These are phyloP conservation scores for Dysdera silvatica DNA, from an alignment of 1,140 invertebrate genomes.

Conservation along the genomic window DNA sequence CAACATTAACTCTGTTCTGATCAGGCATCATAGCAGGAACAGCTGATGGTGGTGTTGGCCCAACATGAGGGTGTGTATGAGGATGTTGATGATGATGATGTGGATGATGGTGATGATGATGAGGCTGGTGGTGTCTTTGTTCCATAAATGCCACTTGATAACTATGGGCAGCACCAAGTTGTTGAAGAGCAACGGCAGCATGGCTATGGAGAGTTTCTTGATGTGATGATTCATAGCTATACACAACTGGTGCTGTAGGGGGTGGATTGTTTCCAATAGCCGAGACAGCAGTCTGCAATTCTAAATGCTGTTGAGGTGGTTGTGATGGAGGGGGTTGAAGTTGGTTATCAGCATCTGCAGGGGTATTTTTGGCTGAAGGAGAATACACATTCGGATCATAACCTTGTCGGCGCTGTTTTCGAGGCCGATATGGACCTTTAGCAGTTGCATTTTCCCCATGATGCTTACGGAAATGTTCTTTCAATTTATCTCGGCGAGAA, in stretches of 20 bases:
- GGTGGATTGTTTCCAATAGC: slow-evolving; percentile 19
- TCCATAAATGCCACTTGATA: slow-evolving; percentile 28
- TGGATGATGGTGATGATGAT: slow-evolving; percentile 22
- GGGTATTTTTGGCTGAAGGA: slow-evolving; percentile 11
- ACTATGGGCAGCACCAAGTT: slow-evolving; percentile 26
- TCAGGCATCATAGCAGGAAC: slow-evolving; percentile 29
- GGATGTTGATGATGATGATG: slow-evolving; percentile 12
- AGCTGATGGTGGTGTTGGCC: slow-evolving; percentile 26
- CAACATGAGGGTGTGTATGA: slow-evolving; percentile 25
- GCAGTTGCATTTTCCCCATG: slow-evolving; percentile 51
- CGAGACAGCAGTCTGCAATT: slow-evolving; percentile 19
- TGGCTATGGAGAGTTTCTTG: slow-evolving; percentile 24
- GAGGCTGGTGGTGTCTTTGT: slow-evolving; percentile 23
- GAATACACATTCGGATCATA: slow-evolving; percentile 21
- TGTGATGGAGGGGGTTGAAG: too few relatives aligned
- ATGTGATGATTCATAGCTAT: slow-evolving; percentile 26
- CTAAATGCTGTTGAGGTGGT: slow-evolving; percentile 20
- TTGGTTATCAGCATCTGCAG: slow-evolving; percentile 5
- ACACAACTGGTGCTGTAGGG: slow-evolving; percentile 14
- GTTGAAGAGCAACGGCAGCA: slow-evolving; percentile 23
- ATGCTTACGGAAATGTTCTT: slow-evolving; percentile 57
- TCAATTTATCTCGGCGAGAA: slow-evolving; percentile 58
- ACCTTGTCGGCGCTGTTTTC: slow-evolving; percentile 35
- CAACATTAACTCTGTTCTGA: slow-evolving; percentile 26
- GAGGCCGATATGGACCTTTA: slow-evolving; percentile 50